Conservation (phyloP, 2,888 invertebrate genomes). For the Melieria crassipennis region DNA sequence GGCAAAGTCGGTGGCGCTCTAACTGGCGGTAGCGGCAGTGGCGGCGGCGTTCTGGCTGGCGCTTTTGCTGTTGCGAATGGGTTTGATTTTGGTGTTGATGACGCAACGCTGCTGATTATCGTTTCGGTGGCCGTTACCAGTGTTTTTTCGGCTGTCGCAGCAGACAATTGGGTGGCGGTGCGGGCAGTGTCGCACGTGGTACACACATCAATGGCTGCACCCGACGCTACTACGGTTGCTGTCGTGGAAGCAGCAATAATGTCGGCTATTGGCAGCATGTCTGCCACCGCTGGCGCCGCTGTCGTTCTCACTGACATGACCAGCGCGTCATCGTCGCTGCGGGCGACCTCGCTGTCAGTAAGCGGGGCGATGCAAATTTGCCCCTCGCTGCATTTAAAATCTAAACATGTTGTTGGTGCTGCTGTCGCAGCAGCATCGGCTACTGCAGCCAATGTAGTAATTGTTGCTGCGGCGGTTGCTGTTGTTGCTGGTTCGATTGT, state of each 20-base stretch:
- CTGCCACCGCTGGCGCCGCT: constrained; percentile 39
- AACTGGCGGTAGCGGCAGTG: constrained; percentile 10
- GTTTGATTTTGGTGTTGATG: background rate
- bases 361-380: too few relatives aligned
- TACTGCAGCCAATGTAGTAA: background rate
- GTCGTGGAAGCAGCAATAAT: constrained; percentile 18
- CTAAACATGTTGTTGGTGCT: constrained; percentile 18
- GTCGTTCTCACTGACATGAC: constrained; percentile 25
- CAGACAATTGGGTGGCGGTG: too few relatives aligned
- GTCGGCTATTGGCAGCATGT: constrained; percentile 34
- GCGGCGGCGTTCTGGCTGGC: background rate
- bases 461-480: constrained; percentile 37
- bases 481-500: constrained; percentile 1
- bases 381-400: too few relatives aligned
- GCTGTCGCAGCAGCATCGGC: constrained; percentile 26
- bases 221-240: constrained; percentile 17
- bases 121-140: constrained; percentile 1
- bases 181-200: too few relatives aligned
- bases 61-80: constrained; percentile 36
- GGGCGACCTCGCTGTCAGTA: too few relatives aligned
- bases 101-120: background rate
- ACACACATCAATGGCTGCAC: too few relatives aligned
- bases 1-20: constrained; percentile 17
- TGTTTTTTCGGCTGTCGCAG: constrained; percentile 16
- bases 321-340: constrained; percentile 17